Evolutionary conservation across 1,140 invertebrate genomes (phyloP), one percentile per base, ranked within the genome.

Genomic region (Caligus rogercresseyi): DNA sequence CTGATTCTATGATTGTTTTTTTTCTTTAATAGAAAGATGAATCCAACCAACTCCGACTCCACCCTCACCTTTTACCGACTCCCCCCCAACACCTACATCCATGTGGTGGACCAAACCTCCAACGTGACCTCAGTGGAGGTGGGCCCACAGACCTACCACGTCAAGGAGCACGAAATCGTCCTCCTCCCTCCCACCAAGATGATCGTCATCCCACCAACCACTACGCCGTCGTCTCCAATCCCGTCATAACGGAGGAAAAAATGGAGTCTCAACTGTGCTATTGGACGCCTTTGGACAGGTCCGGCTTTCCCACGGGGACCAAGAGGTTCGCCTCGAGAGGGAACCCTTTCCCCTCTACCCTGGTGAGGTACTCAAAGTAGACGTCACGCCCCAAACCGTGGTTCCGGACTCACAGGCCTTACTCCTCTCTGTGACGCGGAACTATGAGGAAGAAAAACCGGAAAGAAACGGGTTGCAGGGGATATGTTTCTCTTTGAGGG

Each of bases 261-360:
- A 76, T 68, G 69, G 68, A 21, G 71, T 77, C 43, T 67, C 65
- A 24, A 66, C 68, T 21, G 66, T 75, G 24, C 65, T 73, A 0
- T 65, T 69, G 64, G 75, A 78, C 67, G 65, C 57, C 13, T 61
- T 61, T 65, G 75, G 76, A 18, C 74, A 77, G 66, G 71, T 69
- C n/a, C 16, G 72, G 64, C 69, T 78, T 13, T 65, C 67, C 3
- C 73, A 77, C 69, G 77, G 74, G 63, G 77, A 78, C 65, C 69
- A 71, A 19, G 77, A 78, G 66, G 73, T 78, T 51, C 68, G 77
- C 19, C 69, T 78, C 16, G 70, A 75, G 18, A 76, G 77, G 65
- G 77, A 78, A n/a, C 77, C 77, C 3, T 78, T 78, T 65, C n/a
- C 77, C 77, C 69, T 78, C 3, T 78, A 76, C 67, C 77, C 77